phyloP scores from a whole-genome alignment of 2,113 vertebrate genomes.

The Odontesthes bonariensis region DNA sequence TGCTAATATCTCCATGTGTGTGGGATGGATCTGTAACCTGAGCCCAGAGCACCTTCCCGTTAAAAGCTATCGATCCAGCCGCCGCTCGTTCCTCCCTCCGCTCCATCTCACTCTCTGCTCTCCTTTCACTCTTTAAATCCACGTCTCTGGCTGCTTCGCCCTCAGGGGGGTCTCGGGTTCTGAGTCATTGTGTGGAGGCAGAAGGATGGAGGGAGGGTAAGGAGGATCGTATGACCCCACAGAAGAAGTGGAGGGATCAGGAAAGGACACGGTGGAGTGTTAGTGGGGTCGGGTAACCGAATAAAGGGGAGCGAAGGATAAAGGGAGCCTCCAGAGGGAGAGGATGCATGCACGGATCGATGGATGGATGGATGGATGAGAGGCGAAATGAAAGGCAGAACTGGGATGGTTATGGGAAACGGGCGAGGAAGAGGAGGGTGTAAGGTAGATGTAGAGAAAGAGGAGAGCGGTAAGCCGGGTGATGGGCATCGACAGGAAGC shows the following conservation, averaged over 20 bases:
- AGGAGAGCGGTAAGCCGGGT: neutral
- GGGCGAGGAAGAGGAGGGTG: neutral
- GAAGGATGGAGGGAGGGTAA: constrained; percentile 19
- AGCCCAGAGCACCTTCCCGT: constrained; percentile 49
- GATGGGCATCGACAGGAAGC: constrained; percentile 38
- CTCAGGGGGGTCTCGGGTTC: constrained; percentile 75
- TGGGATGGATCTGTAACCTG: constrained; percentile 42
- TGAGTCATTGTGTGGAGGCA: constrained; percentile 65
- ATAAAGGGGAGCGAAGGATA: neutral
- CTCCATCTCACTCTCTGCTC: neutral
- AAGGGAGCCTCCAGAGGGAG: neutral
- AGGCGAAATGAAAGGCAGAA: neutral
- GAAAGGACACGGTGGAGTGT: constrained; percentile 19
- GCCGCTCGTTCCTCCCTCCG: constrained; percentile 6
- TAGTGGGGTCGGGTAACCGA: constrained; percentile 25
- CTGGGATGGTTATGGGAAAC: neutral
- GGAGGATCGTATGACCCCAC: constrained; percentile 45
- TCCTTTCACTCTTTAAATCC: constrained; percentile 9
- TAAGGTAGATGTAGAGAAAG: neutral
- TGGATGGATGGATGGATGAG: neutral
- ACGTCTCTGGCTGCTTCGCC: constrained; percentile 8
- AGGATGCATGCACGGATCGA: neutral
- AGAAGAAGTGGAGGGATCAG: neutral
- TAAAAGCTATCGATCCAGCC: constrained; percentile 66
- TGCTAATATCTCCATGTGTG: no score